phyloP scores from a whole-genome alignment of 2,113 vertebrate species.

The Paraplagusia blochii region DNA sequence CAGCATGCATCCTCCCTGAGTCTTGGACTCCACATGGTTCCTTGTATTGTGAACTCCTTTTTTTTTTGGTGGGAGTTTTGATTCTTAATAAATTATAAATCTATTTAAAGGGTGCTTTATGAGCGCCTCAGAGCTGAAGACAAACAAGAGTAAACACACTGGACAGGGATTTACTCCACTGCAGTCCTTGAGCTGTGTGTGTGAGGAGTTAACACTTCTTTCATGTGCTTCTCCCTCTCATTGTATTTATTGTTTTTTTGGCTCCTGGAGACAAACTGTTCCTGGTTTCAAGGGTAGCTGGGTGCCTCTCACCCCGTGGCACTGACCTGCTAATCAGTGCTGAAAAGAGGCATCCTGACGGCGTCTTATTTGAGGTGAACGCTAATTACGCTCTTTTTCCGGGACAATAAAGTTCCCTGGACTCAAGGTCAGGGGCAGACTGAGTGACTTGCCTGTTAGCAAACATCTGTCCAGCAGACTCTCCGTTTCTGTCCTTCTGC shows the following conservation, averaged over 20 bases:
- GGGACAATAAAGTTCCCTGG: conserved; percentile 82
- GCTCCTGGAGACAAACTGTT: conserved; percentile 23
- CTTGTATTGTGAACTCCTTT: conserved; percentile 10
- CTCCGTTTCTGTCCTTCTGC: conserved; percentile 54
- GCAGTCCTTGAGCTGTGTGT: conserved; percentile 18
- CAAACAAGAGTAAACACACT: conserved; percentile 7
- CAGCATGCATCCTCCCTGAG: conserved; percentile 31
- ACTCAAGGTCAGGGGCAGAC: conserved; percentile 79
- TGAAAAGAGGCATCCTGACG: conserved; percentile 67
- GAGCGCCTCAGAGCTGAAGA: not conserved
- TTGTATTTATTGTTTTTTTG: conserved; percentile 69
- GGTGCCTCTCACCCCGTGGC: conserved; percentile 46
- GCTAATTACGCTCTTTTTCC: conserved; percentile 80
- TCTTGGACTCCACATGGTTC: conserved; percentile 4
- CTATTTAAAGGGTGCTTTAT: not conserved
- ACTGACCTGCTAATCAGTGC: conserved; percentile 71
- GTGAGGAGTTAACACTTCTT: conserved; percentile 24
- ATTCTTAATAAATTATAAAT: conserved; percentile 1
- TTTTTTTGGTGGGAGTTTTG: conserved; percentile 1
- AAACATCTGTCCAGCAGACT: conserved; percentile 91
- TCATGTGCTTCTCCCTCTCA: conserved; percentile 34
- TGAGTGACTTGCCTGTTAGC: conserved; percentile 73
- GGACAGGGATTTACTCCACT: conserved; percentile 9
- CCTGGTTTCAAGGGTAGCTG: conserved; percentile 28
- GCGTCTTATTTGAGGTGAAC: conserved; percentile 78